phyloP scores from a whole-genome alignment of 92 coral and sea anemone genomes.

The Nematostella vectensis region DNA sequence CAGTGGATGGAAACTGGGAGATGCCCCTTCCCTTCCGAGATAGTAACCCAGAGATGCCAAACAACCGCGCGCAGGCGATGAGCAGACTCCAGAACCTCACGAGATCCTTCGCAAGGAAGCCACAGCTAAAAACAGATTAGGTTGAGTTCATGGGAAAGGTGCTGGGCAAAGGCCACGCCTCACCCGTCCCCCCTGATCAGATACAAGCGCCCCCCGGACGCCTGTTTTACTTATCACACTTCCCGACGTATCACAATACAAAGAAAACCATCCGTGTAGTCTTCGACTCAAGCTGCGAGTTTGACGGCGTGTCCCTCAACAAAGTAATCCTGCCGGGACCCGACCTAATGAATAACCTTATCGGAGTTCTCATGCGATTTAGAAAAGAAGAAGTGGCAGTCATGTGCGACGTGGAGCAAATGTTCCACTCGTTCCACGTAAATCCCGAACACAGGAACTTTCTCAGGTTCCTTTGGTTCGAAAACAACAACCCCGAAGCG shows the following conservation, averaged over 20 bases:
- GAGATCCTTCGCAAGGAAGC: conserved; percentile 14
- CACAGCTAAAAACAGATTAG: conserved; percentile 35
- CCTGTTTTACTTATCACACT: conserved; percentile 43
- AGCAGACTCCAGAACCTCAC: conserved; percentile 21
- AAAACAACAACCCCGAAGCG: conserved; percentile 20
- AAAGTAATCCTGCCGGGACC: conserved; percentile 41
- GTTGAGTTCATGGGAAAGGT: conserved; percentile 28
- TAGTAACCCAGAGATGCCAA: conserved; percentile 17
- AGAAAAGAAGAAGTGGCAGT: conserved; percentile 21
- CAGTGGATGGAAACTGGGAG: conserved; percentile 17
- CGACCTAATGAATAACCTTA: conserved; percentile 40
- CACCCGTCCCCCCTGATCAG: conserved; percentile 13
- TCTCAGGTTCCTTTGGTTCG: conserved; percentile 37
- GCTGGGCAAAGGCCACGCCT: conserved; percentile 17
- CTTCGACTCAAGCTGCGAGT: conserved; percentile 40
- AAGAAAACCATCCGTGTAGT: conserved; percentile 35
- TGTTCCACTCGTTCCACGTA: conserved; percentile 49
- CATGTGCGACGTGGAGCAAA: conserved; percentile 48
- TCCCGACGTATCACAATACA: conserved; percentile 32
- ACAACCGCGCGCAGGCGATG: conserved; percentile 33
- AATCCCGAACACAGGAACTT: conserved; percentile 28
- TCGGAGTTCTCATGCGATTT: too few relatives aligned
- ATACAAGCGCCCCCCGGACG: conserved; percentile 4
- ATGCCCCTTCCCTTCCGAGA: conserved; percentile 42
- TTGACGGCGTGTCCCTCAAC: conserved; percentile 38